These are phyloP conservation scores for Coilia nasus DNA, from an alignment of 2,797 vertebrate genomes.

Conservation along the genomic window DNA sequence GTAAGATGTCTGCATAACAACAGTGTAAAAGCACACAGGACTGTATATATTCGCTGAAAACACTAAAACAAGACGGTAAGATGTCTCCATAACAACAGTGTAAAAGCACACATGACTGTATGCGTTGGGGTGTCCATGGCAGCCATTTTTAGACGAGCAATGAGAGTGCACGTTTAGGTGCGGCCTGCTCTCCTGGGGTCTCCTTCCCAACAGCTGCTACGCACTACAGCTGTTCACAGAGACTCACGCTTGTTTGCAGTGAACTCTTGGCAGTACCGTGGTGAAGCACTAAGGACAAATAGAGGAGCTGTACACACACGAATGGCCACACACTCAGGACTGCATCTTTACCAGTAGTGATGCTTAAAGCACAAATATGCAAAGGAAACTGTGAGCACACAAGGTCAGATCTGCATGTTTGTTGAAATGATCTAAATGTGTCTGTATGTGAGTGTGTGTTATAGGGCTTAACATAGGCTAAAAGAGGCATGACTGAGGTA, in stretches of 20 bases:
- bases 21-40: too few species aligned
- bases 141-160: neutral
- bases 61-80: neutral
- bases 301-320: neutral
- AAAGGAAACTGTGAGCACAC: neutral
- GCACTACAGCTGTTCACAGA: neutral
- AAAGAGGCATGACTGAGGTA: neutral
- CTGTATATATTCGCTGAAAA: neutral
- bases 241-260: neutral
- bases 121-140: neutral
- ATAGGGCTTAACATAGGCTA: neutral
- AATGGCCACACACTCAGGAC: neutral
- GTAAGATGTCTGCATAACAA: too few species aligned
- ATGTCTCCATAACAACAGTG: neutral
- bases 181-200: neutral
- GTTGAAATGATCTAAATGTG: neutral
- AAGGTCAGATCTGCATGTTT: neutral
- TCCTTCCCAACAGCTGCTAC: neutral
- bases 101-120: neutral
- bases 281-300: neutral
- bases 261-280: neutral
- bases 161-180: neutral
- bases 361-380: neutral
- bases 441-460: neutral
- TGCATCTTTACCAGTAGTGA: neutral